Percentiles rank a stretch among this genome's conserved stretches.
These are phyloP conservation scores for Micromys minutus DNA, from an alignment of 2,113 vertebrate species.

Conservation along the genomic window DNA sequence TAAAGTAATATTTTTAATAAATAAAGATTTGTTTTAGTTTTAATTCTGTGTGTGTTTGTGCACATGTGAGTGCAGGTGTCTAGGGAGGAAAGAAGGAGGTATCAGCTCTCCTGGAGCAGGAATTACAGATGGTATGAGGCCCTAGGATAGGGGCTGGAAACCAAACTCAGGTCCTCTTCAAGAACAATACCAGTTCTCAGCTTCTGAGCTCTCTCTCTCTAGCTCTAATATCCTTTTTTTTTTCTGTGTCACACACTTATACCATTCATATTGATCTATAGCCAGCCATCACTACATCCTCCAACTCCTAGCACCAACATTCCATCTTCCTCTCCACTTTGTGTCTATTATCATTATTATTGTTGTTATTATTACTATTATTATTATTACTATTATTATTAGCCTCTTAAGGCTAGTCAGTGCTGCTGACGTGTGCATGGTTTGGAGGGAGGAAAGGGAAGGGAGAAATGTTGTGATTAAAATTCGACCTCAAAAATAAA, in stretches of 20 bases:
- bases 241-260: not conserved
- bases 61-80: not conserved
- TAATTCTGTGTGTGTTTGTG: not conserved
- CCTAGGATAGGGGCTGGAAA: not conserved
- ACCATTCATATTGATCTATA: not conserved
- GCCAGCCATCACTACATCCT: not conserved
- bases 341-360: not conserved
- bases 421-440: no score
- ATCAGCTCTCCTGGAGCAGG: not conserved
- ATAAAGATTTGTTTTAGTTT: not conserved
- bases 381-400: not conserved
- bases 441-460: not conserved
- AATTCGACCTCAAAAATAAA: not conserved
- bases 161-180: not conserved
- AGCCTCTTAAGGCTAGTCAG: not conserved
- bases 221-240: not conserved
- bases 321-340: not conserved
- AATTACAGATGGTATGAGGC: not conserved
- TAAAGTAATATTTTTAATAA: not conserved
- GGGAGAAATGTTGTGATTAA: not conserved
- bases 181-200: not conserved
- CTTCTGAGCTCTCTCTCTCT: not conserved
- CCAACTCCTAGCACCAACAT: not conserved
- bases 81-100: not conserved
- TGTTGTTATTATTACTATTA: not conserved